These are phyloP conservation scores for Galemys pyrenaicus DNA, from an alignment of 2,113 vertebrate genomes.

Conservation along the genomic window DNA sequence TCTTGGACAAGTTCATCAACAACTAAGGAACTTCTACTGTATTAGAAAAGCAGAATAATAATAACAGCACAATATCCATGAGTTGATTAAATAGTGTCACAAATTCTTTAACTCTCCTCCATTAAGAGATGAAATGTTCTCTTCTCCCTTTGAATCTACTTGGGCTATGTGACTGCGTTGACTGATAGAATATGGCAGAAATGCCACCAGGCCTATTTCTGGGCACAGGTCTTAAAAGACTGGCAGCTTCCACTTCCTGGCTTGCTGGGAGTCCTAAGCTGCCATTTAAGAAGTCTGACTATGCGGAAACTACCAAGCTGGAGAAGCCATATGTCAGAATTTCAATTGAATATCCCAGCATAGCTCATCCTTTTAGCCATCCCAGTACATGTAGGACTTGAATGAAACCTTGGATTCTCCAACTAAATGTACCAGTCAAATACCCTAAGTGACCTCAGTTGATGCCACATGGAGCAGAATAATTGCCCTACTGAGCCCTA, in stretches of 20 bases:
- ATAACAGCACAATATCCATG: neutral
- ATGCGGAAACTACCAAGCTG: neutral
- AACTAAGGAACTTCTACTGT: neutral
- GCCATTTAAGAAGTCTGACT: neutral
- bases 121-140: neutral
- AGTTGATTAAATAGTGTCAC: neutral
- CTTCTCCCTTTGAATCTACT: neutral
- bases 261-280: neutral
- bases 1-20: neutral
- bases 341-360: neutral
- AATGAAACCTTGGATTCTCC: neutral
- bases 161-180: neutral
- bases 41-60: conserved; percentile 6
- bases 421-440: neutral
- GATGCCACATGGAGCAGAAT: neutral
- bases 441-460: neutral
- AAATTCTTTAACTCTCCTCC: neutral
- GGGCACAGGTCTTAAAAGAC: neutral
- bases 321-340: neutral
- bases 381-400: neutral
- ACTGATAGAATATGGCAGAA: neutral
- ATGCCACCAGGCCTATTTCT: neutral
- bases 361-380: neutral
- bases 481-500: neutral
- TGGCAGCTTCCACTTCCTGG: neutral